Evolutionary conservation across 92 coral and sea anemone genomes (phyloP), one percentile per base, ranked within the genome.

Genomic region (Heteractis magnifica): DNA sequence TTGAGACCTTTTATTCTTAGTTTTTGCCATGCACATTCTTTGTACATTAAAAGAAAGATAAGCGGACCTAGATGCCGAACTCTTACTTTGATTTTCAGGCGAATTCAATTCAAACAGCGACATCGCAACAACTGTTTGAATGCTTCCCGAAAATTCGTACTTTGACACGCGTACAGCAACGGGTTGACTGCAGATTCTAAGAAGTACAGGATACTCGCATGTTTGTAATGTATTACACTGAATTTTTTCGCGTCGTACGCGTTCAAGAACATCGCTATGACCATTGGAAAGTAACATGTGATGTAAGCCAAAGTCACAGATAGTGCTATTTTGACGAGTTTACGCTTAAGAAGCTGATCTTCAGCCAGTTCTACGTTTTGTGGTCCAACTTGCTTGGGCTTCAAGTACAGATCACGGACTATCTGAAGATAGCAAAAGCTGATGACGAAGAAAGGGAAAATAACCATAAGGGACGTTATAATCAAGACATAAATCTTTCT

Each of bases 151-250:
- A 49, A 74, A 51, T 74, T 74, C 12, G 78, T 13, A 49, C 78
- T 74, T 74, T 74, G 78, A 74, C 48, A 74, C 6, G 55, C 51
- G 15, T 74, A 74, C 2, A 74, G 14, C 53, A 74, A 21, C 56
- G 78, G 78, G 55, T 74, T 74, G 55, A 74, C 44, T 74, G 78
- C 56, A 49, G 78, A 51, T 23, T 74, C 78, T 19, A 74, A 49
- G n/a, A 74, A 74, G 20, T 74, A 74, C 56, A 74, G 51, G 10
- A 19, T 49, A 3, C 20, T 6, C 4, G 58, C 55, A 16, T 14
- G 44, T 44, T 49, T 74, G 55, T 74, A 74, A 74, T 12, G 55
- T 9, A 13, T 16, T 19, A 55, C 11, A 15, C 21, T 11, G 21
- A n/a, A 49, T 74, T 14, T 19, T 6, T 6, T 15, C 3, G 13